These are phyloP conservation scores for Xiphophorus couchianus DNA, from an alignment of 2,113 vertebrate species.

Conservation along the genomic window DNA sequence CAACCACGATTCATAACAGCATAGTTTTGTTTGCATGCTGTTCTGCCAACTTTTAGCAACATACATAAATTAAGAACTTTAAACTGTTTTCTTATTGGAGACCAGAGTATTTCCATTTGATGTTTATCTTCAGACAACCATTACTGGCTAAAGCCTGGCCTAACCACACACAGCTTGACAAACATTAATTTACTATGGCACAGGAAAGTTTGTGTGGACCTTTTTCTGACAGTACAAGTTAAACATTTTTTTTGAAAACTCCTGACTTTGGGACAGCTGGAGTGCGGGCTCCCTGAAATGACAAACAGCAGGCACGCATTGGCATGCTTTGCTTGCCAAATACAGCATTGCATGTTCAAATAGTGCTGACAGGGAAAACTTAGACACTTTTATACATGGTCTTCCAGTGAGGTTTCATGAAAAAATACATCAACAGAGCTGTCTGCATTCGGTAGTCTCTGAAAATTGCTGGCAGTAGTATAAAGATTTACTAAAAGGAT, in stretches of 20 bases:
- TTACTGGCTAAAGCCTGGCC: conserved; percentile 4
- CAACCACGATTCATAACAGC: background rate
- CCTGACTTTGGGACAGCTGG: conserved; percentile 50
- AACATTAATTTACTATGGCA: background rate
- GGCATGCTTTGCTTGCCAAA: conserved; percentile 74
- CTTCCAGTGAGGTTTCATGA: conserved; percentile 28
- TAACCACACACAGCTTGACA: background rate
- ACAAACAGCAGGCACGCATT: conserved; percentile 75
- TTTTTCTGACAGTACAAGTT: conserved; percentile 26
- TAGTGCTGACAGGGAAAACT: conserved; percentile 70
- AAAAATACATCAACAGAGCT: conserved; percentile 45
- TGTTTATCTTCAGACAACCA: background rate
- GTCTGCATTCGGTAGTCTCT: conserved; percentile 39
- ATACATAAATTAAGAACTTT: background rate
- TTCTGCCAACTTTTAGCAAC: background rate
- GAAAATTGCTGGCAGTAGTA: conserved; percentile 22
- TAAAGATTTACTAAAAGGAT: conserved; percentile 11
- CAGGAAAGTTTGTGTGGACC: conserved; percentile 22
- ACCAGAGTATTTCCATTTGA: background rate
- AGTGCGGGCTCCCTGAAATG: conserved; percentile 61
- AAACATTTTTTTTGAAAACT: conserved; percentile 60
- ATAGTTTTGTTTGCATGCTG: background rate
- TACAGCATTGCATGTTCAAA: conserved; percentile 60
- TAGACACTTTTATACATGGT: conserved; percentile 57
- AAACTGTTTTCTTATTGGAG: background rate